Evolutionary conservation across 2,113 vertebrate genomes (phyloP), one percentile per base, ranked within the genome.

Genomic region (Eidolon helvum): DNA sequence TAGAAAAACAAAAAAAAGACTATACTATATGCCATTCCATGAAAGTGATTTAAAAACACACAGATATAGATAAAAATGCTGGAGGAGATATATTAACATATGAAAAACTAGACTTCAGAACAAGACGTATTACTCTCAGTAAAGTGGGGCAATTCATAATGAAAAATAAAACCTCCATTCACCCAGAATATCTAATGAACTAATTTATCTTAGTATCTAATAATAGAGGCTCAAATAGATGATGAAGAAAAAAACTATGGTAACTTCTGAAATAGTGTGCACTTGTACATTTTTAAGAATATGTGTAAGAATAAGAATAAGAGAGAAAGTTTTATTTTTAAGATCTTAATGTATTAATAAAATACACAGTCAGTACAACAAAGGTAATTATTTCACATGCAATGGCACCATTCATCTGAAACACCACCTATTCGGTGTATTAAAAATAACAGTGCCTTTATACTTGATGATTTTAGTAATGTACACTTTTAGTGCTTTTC

Each of bases 201-300:
- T 65, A 69, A 79, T 93, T 74, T 95, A 33, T 74, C n/a, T 69
- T 75, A 85, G 43, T 63, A 45, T 87, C 38, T 82, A 87, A 87
- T 74, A 88, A 75, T 33, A 85, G 43, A 94, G 30, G 4, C 35
- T 84, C 55, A 75, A 55, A 79, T 8, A 79, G 26, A 57, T 33
- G 33, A 68, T 74, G 55, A 83, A 94, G 5, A 4, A 50, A 59
- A 91, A 63, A 45, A 8, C 35, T 69, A 18, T 43, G n/a, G n/a
- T 35, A 91, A 71, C 14, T 55, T 94, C 40, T 92, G 43, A 82
- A 87, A n/a, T 40, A 89, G 22, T 85, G 16, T 77, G 5, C 21
- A 24, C 21, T 65, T 94, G 48, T 26, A 66, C 26, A 50, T 79
- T 78, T 14, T 91, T 65, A 92, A 53, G 16, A 61, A 40, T 84